A percentile compares a stretch with the other conserved stretches of the same genome.
Evolutionary conservation across 1,140 invertebrate species (phyloP).

Genomic region (Drosophila simulans): DNA sequence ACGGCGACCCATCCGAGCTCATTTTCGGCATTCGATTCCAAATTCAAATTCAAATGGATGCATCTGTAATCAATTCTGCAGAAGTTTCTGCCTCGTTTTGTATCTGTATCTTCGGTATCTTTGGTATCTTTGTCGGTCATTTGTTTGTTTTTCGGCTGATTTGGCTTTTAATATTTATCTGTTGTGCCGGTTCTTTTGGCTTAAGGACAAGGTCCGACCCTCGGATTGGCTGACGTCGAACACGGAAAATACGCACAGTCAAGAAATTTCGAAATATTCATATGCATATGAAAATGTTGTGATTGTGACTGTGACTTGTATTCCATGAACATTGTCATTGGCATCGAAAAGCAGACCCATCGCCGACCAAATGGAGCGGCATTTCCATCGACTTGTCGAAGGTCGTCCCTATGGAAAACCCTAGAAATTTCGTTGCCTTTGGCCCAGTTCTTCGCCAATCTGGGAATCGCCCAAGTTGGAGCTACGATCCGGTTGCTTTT

Average conservation of each 20-base stretch:
- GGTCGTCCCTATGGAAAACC: conserved; percentile 16
- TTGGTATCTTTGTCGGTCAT: neutral
- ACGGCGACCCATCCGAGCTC: conserved; percentile 6
- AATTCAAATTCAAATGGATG: conserved; percentile 68
- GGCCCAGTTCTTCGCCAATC: conserved; percentile 12
- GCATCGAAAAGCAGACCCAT: neutral
- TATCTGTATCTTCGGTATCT: conserved; percentile 1
- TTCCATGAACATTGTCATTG: conserved; percentile 30
- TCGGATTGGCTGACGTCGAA: conserved; percentile 40
- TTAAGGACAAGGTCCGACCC: conserved; percentile 78
- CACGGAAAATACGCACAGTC: conserved; percentile 43
- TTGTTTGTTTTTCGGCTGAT: conserved; percentile 34
- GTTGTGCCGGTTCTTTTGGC: conserved; percentile 57
- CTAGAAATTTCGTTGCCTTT: conserved; percentile 44
- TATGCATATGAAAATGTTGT: conserved; percentile 60
- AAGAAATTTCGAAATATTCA: conserved; percentile 61
- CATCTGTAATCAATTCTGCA: conserved; percentile 77
- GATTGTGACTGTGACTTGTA: conserved; percentile 14
- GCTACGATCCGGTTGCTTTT: conserved; percentile 19
- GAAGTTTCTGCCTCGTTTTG: conserved; percentile 55
- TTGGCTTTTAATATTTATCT: conserved; percentile 43
- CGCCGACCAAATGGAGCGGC: neutral
- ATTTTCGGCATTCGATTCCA: conserved; percentile 16
- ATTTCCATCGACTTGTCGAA: neutral
- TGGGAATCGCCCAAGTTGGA: no score